Conservation (phyloP, 2,113 vertebrate species). For the Melanerpes aurifrons region DNA sequence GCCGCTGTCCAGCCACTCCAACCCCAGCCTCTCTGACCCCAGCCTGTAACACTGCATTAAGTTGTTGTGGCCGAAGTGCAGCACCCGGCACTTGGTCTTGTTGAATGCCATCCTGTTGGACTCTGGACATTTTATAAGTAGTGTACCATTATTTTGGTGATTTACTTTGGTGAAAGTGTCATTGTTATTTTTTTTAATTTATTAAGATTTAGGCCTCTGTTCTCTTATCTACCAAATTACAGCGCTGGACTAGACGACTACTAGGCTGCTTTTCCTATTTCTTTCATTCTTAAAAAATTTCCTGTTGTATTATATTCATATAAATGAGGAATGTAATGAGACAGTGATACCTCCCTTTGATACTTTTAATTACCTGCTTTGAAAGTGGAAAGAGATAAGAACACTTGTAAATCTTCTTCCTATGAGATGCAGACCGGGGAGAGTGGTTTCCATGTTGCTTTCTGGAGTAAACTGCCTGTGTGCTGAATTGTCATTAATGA, state of each 20-base stretch:
- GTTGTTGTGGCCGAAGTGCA: too few relatives aligned
- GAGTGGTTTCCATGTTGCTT: not conserved
- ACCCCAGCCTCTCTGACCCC: too few relatives aligned
- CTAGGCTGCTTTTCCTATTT: slow-evolving; percentile 3
- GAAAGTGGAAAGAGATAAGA: not conserved
- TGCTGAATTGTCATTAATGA: not conserved
- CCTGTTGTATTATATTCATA: slow-evolving; percentile 67
- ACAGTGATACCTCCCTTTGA: slow-evolving; percentile 65
- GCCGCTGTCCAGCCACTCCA: too few relatives aligned
- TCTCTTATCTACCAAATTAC: slow-evolving; percentile 65
- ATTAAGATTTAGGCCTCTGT: slow-evolving; percentile 32
- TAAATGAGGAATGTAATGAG: slow-evolving; percentile 71
- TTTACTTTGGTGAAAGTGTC: slow-evolving; percentile 31
- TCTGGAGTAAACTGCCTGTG: not conserved
- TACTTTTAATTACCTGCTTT: slow-evolving; percentile 69
- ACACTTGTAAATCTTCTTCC: not conserved
- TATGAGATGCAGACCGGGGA: not conserved
- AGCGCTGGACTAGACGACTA: slow-evolving; percentile 10
- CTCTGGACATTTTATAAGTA: slow-evolving; percentile 11
- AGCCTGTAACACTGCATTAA: too few relatives aligned
- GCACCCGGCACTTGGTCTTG: too few relatives aligned
- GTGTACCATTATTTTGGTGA: slow-evolving; percentile 62
- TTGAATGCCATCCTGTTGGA: too few relatives aligned
- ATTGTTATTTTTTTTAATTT: not conserved
- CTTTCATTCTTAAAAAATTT: slow-evolving; percentile 62